phyloP scores from a whole-genome alignment of 2,888 invertebrate species.

The Hanleya hanleyi region DNA sequence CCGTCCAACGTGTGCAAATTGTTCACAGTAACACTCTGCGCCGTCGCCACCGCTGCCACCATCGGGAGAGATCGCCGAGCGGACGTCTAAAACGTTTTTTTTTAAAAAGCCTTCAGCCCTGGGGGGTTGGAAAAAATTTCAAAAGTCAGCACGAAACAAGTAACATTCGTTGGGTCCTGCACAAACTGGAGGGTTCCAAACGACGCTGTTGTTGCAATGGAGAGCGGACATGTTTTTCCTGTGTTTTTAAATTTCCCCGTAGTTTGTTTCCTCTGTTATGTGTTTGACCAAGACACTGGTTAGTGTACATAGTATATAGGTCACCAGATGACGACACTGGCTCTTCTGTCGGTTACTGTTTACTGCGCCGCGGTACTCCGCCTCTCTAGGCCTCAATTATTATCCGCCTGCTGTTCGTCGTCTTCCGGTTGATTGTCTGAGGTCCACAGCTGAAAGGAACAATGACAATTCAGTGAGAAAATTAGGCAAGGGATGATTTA shows the following conservation, averaged over 20 bases:
- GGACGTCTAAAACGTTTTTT: neutral
- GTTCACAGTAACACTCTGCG: no score
- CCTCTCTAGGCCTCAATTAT: conserved; percentile 23
- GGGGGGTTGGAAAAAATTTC: neutral
- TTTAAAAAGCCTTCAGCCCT: neutral
- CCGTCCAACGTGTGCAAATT: neutral
- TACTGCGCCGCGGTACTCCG: no score
- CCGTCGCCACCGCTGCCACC: neutral
- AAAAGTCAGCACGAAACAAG: neutral
- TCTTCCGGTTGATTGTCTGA: conserved; percentile 84
- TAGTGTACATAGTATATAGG: conserved; percentile 6
- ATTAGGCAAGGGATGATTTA: no score
- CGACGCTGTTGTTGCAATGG: neutral
- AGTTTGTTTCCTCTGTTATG: no score
- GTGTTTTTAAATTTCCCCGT: no score
- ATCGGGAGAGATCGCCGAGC: neutral
- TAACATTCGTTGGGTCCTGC: neutral
- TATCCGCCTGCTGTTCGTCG: conserved; percentile 79
- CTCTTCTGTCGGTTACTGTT: neutral
- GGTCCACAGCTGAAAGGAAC: conserved; percentile 74
- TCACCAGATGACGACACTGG: neutral
- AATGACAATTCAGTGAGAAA: no score
- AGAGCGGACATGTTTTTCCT: no score
- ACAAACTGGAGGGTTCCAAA: neutral
- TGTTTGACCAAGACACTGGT: neutral